Evolutionary conservation across 2,113 vertebrate genomes (phyloP), one percentile per base, ranked within the genome.

Genomic region (Muntiacus muntjak): DNA sequence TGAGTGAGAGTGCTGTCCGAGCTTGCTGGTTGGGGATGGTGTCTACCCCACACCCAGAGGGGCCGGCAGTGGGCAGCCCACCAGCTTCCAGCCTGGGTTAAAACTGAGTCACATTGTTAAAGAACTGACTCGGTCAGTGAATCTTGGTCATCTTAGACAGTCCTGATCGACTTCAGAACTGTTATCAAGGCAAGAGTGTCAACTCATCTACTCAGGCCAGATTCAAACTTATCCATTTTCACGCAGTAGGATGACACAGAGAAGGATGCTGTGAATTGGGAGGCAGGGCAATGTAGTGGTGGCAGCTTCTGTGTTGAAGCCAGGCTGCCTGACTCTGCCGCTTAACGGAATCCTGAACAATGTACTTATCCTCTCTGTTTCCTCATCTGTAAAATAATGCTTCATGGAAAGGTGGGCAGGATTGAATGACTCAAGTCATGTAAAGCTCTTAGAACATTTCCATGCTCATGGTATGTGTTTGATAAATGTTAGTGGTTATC

Each of bases 241-340:
- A 17, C 52, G 14, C 2, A 3, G 0, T 19, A 28, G 6, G 12
- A 8, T 25, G 21, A 2, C 11, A 15, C 5, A 3, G 19, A 50
- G 25, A 85, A n/a, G 50, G 26, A 33, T 10, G 7, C 12, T 6
- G 6, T 0, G 25, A 45, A 55, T 1, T 4, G 17, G 87, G 33
- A 25, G 3, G 6, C 12, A 1, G 8, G 26, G 3, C 10, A 11
- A 2, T 7, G 8, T 1, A 30, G 14, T 7, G 21, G 17, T 10
- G 9, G 76, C 25, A 1, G 3, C 16, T 25, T 55, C 26, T 1
- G 0, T 10, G 10, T 2, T 14, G 79, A 96, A 11, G 33, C 5
- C 57, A 50, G 11, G 26, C 11, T 16, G 15, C 23, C 26, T 6
- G 25, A 6, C 52, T 52, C 76, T 85, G 57, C 13, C 50, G 26